Evolutionary conservation across 2,888 invertebrate genomes (phyloP), one percentile per base, ranked within the genome.

Genomic region (Limnephilus auricula): DNA sequence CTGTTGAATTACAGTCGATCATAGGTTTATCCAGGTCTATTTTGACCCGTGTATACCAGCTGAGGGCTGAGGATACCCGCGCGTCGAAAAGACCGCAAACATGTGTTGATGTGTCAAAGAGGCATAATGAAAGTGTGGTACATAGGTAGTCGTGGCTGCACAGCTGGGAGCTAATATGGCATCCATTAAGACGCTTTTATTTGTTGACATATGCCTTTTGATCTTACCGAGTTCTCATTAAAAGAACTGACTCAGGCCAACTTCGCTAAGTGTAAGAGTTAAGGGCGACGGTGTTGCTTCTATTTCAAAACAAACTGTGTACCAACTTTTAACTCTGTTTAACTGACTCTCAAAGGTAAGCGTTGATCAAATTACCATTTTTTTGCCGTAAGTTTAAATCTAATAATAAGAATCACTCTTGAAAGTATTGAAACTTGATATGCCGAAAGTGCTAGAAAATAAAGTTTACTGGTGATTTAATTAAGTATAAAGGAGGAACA

Each of bases 211-310:
- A 79, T 65, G 83, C 88, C 84, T 84, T 90, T 91, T 91, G 90
- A 91, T 91, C 88, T 91, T 91, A 30, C 88, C 32, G 30, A 88
- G 90, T 89, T 88, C 79, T 82, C 82, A 85, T 90, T 88, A 91
- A 88, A 88, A 91, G 90, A 91, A 91, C 82, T 88, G 31, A 30
- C 9, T 30, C 37, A 18, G 40, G 85, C 25, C 2, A 65, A 65
- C 18, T 65, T 50, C 32, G 32, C 87, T 31, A 31, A 32, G 34
- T 32, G 34, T 25, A 40, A n/a, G 40, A 50, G 87, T n/a, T 65
- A 34, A 31, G 34, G 65, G 30, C 31, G 31, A 31, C 87, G 87
- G 65, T 32, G 87, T 85, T 85, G 45, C 85, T 40, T 30, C 85
- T 45, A 85, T 85, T 85, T n/a, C 40, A 85, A 34, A 85, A 85